Base-by-base conservation (phyloP, 2,797 vertebrate genomes). In the Hapalemur alaotrensis region DNA sequence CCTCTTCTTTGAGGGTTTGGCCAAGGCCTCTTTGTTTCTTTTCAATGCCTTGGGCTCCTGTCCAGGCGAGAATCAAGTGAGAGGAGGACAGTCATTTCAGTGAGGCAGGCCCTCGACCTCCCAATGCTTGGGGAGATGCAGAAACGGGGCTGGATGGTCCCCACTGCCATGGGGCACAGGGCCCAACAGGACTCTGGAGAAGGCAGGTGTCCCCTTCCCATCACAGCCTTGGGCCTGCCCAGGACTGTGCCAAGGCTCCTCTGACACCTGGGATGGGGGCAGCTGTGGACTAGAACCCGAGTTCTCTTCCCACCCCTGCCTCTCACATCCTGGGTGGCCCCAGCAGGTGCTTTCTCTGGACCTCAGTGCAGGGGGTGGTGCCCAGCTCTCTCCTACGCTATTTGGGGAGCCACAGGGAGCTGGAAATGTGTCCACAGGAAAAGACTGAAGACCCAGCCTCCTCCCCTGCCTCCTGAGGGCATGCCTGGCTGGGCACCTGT, bases 1-100 rank as follows among this genome's bases (percentile, higher is more conserved):
- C 41, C 13, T 88, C 23, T 35, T 93, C 38, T 87, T 75, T 57
- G 30, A 81, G 78, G 38, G 10, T 75, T 93, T 91, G 83, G 22
- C 28, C 79, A 35, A 28, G 63, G 25, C 28, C 46, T n/a, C 10
- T 46, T 18, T 61, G 15, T 75, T 90, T 12, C 38, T 63, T 79
- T 61, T 79, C 11, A 82, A 50, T n/a, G 20, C 15, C 7, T 22
- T 41, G 14, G 78, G 43, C 23, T 93, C 61, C 79, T 57, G 65
- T 67, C 52, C 69, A 91, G 69, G 28, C 25, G 80, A 65, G 91
- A 92, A 41, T 43, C 46, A 76, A 67, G 61, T 5, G 28, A 79
- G 50, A 85, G 35, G 17, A 88, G 43, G n/a, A 30, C 18, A 70
- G 15, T 73, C 28, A 4, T 32, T 59, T 69, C 25, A 35, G 52